These are phyloP conservation scores for Recurvirostra avosetta DNA, from an alignment of 2,113 vertebrate species.

Conservation along the genomic window DNA sequence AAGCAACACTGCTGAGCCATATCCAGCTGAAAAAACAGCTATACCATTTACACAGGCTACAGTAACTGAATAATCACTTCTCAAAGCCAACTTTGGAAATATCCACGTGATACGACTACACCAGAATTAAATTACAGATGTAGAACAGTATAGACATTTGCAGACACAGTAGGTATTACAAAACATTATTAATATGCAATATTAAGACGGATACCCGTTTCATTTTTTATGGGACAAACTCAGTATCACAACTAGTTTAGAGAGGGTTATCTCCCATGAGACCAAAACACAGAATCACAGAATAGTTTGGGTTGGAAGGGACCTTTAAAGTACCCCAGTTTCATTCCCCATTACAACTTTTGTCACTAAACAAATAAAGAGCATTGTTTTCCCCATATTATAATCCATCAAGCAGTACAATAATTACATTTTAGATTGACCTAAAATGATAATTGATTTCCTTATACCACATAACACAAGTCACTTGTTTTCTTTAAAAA, in stretches of 20 bases:
- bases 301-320: not conserved
- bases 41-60: not conserved
- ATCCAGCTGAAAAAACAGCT: conserved; percentile 23
- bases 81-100: not conserved
- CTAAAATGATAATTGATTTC: not conserved
- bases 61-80: not conserved
- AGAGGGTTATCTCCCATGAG: not conserved
- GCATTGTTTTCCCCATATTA: not conserved
- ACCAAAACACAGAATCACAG: not conserved
- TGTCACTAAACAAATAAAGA: not conserved
- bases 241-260: not conserved
- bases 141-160: not conserved
- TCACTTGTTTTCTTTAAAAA: not conserved
- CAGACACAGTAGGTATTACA: not conserved
- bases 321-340: not conserved
- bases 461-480: not conserved
- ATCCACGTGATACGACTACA: not conserved
- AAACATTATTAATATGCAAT: not conserved
- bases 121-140: not conserved
- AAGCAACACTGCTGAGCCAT: not conserved
- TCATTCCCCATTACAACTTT: not conserved
- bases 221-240: not conserved
- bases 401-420: not conserved
- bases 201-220: not conserved
- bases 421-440: not conserved